A percentile compares a stretch with the other conserved stretches of the same genome.
Conservation (phyloP, 2,113 vertebrate species). For the Gnathonemus echidnorhynchus region DNA sequence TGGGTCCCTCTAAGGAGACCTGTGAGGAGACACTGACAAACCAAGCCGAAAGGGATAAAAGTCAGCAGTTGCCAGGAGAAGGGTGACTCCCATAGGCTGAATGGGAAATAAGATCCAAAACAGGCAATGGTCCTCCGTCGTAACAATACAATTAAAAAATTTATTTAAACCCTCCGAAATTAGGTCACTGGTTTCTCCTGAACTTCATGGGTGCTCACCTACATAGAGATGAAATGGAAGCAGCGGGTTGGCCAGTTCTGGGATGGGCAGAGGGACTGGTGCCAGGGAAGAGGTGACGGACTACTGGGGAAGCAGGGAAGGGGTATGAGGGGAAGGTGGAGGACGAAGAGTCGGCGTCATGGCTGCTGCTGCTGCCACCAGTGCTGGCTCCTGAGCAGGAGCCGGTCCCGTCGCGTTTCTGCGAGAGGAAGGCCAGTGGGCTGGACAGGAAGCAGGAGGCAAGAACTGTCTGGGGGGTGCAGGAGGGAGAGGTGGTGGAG, state of each 20-base stretch:
- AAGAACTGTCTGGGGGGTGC: constrained; percentile 42
- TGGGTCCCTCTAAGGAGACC: constrained; percentile 21
- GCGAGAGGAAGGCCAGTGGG: constrained; percentile 59
- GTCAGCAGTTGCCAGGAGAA: not conserved
- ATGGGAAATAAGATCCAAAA: not conserved
- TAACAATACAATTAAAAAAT: not conserved
- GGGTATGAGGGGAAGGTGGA: constrained; percentile 17
- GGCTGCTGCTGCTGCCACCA: constrained; percentile 16
- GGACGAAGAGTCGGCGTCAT: constrained; percentile 4
- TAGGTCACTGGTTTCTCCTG: not conserved
- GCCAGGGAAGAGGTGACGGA: constrained; percentile 30
- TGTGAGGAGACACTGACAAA: constrained; percentile 5
- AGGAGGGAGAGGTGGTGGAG: constrained; percentile 37
- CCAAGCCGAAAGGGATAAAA: not conserved
- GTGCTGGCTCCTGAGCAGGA: constrained; percentile 11
- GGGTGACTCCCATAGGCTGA: not conserved
- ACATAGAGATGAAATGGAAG: constrained; percentile 30
- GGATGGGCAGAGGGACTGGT: constrained; percentile 24
- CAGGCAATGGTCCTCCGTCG: not conserved
- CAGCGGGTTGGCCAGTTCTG: constrained; percentile 29
- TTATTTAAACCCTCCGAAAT: not conserved
- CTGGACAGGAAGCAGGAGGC: constrained; percentile 57
- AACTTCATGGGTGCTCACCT: constrained; percentile 32
- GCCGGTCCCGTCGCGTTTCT: constrained; percentile 30
- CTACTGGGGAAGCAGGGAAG: constrained; percentile 25